phyloP scores from a whole-genome alignment of 1,140 invertebrate species.

The Diuraphis noxia region DNA sequence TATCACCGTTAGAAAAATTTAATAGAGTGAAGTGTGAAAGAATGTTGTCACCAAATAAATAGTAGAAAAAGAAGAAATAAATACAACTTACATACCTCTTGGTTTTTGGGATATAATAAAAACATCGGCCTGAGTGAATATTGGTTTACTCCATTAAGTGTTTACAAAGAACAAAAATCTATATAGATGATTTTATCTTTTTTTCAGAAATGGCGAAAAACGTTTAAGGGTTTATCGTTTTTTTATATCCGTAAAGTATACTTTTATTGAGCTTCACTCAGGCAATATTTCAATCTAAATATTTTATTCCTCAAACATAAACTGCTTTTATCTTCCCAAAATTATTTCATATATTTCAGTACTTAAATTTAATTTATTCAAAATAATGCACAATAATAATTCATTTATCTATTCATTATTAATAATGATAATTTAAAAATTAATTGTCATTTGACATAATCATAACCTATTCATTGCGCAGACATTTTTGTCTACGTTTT shows the following conservation, averaged over 20 bases:
- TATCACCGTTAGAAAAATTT: neutral
- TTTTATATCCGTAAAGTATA: conserved; percentile 1
- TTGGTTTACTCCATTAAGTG: conserved; percentile 18
- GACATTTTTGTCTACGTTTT: neutral
- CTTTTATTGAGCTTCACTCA: neutral
- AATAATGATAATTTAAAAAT: neutral
- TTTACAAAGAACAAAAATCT: conserved; percentile 19
- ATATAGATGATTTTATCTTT: conserved; percentile 18
- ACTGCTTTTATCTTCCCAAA: neutral
- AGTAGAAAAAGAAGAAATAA: neutral
- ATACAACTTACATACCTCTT: neutral
- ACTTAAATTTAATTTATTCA: neutral
- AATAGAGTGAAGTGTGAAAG: neutral
- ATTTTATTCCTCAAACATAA: neutral
- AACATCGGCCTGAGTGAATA: neutral
- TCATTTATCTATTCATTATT: neutral
- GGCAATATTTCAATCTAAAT: conserved; percentile 17
- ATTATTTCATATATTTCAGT: neutral
- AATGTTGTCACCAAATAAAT: neutral
- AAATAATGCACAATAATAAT: neutral
- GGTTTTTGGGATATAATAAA: neutral
- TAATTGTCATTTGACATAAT: neutral
- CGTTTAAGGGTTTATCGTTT: conserved; percentile 12
- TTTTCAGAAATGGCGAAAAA: neutral
- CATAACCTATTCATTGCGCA: too few species aligned